Evolutionary conservation across 64 coral and sea anemone species (phyloP), one percentile per base, ranked within the genome.

Genomic region (Dendrophyllia cribrosa): DNA sequence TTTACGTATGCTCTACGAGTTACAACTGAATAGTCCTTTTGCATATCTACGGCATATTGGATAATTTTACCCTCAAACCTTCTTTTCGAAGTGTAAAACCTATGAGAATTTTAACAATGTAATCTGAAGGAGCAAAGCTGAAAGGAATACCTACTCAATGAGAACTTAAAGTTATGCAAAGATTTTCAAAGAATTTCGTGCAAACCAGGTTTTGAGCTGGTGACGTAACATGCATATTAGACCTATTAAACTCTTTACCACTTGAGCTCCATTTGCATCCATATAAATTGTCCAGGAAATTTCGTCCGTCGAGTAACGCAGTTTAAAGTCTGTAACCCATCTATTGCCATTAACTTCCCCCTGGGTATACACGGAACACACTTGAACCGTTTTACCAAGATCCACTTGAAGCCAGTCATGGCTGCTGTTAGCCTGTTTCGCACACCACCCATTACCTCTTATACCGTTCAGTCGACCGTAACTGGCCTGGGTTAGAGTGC

Each of bases 401-500:
- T 89, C 75, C 9, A 89, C 73, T 23, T 89, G 87, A 0, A 89
- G 73, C 87, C 87, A 89, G 58, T 77, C 87, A 15, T 52, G 0
- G 4, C 14, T 67, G 12, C 9, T 77, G 5, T 25, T 50, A 52
- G 43, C 26, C 15, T 15, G 9, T 0, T 22, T 66, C 24, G 75
- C 56, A 21, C 59, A 77, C 87, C 87, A 89, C 12, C 87, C 87
- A 5, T 15, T 7, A 10, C 72, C 72, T 65, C 72, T 8, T 4
- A 22, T 65, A 24, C 44, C 74, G 66, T 66, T 55, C 3, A 89
- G 87, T 7, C 87, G 87, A 43, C 87, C 87, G 34, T 77, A 77
- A 63, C 14, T 24, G 17, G 87, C 43, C 16, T 24, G 11, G 7
- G 72, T 47, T 2, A 19, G 14, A 65, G 34, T 24, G 16, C 0